These are phyloP conservation scores for Caenorhabditis sulstoni DNA, from an alignment of 2,888 invertebrate genomes.

Conservation along the genomic window DNA sequence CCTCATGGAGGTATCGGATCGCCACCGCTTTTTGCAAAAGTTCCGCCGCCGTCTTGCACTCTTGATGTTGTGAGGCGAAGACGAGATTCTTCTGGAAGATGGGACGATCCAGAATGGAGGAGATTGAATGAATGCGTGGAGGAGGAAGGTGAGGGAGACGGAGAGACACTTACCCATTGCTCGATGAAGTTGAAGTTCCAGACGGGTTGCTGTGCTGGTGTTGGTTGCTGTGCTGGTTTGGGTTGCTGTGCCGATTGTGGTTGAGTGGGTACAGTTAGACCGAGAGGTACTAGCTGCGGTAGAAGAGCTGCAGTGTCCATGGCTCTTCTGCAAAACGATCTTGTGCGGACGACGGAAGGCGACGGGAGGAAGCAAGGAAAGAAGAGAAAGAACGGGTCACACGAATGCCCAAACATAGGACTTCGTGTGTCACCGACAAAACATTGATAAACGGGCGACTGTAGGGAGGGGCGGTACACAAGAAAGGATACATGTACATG, in stretches of 20 bases:
- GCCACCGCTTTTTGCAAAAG: conserved; percentile 41
- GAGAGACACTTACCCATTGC: not conserved
- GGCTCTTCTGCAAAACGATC: not conserved
- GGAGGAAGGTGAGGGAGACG: not conserved
- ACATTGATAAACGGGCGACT: too few species aligned
- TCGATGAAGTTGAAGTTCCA: too few species aligned
- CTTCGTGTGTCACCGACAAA: too few species aligned
- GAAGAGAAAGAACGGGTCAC: conserved; percentile 12
- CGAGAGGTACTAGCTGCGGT: not conserved
- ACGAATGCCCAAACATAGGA: too few species aligned
- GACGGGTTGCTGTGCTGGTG: too few species aligned
- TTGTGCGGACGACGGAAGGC: conserved; percentile 14
- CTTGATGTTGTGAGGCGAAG: conserved; percentile 18
- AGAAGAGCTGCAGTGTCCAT: not conserved
- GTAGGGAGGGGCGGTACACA: not conserved
- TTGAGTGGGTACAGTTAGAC: too few species aligned
- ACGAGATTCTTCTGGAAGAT: conserved; percentile 35
- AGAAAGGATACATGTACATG: too few species aligned
- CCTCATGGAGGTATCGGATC: conserved; percentile 38
- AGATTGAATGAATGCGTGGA: too few species aligned
- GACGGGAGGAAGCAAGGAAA: conserved; percentile 33
- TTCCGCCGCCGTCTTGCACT: conserved; percentile 21
- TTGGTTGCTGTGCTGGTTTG: too few species aligned
- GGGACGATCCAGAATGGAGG: too few species aligned
- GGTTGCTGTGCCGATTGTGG: too few species aligned